These are phyloP conservation scores for Zootoca vivipara DNA, from an alignment of 2,113 vertebrate genomes.

Conservation along the genomic window DNA sequence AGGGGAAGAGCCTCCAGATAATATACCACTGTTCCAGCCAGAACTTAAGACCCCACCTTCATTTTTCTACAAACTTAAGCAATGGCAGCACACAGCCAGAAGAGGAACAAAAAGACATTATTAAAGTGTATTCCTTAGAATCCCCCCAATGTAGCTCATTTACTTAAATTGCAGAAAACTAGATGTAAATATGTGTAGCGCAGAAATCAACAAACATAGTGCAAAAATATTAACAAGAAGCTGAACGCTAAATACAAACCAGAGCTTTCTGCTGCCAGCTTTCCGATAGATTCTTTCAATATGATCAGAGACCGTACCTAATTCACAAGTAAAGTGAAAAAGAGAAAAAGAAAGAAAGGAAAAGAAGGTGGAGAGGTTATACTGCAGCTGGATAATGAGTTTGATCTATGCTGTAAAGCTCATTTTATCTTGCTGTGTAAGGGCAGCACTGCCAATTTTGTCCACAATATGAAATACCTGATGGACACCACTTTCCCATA, in stretches of 20 bases:
- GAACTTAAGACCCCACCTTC: neutral
- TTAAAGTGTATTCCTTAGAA: neutral
- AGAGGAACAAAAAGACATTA: neutral
- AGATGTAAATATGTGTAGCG: neutral
- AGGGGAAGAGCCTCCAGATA: neutral
- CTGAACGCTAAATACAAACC: slow-evolving; percentile 82
- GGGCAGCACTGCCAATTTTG: neutral
- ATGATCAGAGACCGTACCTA: slow-evolving; percentile 88
- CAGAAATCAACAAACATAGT: neutral
- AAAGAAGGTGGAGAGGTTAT: slow-evolving; percentile 6
- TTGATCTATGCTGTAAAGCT: neutral
- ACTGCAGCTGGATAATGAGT: slow-evolving; percentile 25
- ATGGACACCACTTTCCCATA: neutral
- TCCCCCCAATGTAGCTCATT: neutral
- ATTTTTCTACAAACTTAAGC: neutral
- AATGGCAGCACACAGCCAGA: neutral
- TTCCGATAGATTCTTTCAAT: slow-evolving; percentile 94
- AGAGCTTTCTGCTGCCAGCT: slow-evolving; percentile 95
- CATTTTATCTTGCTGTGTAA: slow-evolving; percentile 27
- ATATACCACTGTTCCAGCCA: neutral
- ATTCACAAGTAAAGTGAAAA: slow-evolving; percentile 42
- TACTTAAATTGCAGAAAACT: neutral
- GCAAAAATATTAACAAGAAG: slow-evolving; percentile 13
- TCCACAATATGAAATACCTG: too few relatives aligned
- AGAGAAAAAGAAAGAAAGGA: neutral